Base-by-base conservation (phyloP, 2,888 invertebrate species). In the Mellilla xanthometata region DNA sequence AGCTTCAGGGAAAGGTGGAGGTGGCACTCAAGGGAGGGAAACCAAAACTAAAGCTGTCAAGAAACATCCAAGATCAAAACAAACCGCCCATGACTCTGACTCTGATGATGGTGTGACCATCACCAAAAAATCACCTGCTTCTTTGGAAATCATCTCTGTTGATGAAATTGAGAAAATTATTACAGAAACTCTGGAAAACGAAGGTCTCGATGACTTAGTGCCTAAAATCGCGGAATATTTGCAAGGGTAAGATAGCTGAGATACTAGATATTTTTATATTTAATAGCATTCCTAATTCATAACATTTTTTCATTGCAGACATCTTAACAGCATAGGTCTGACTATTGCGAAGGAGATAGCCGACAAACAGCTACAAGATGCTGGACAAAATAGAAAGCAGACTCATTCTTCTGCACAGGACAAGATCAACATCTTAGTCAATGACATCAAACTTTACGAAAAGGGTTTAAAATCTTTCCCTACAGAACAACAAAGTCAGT, bases 31-130 rank as follows among this genome's bases (percentile, higher is more conserved):
- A 77, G 98, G 98, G 0, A 91, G 98, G 26, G 98, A 99, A 90
- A 97, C 97, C 0, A 98, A 97, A 90, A 98, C 97, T 0, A 98
- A 97, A 73, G 95, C 97, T 1, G 95, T 95, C 0, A 98, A 98
- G 71, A 98, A 97, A 83, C 93, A 93, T 74, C 81, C 86, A 80
- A 65, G 91, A 77, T 82, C 87, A n/a, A 92, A 91, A 65, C 90
- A 90, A 65, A 63, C 89, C 33, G 90, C 91, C 29, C 92, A 92
- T 38, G 93, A 93, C 58, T 93, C 92, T 12, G 94, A 94, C 50
- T 94, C 94, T 2, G 94, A 94, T 58, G 94, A 94, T 13, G 84
- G 81, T 34, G 63, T 67, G 5, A 70, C 66, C 52, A 68, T 73
- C 2, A 79, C 75, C 27, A 89, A 87, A 54, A 91, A 91, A 52